A percentile compares a stretch with the other conserved stretches of the same genome.
Conservation (phyloP, 2,113 vertebrate genomes). For the Lampris megalopsis region DNA sequence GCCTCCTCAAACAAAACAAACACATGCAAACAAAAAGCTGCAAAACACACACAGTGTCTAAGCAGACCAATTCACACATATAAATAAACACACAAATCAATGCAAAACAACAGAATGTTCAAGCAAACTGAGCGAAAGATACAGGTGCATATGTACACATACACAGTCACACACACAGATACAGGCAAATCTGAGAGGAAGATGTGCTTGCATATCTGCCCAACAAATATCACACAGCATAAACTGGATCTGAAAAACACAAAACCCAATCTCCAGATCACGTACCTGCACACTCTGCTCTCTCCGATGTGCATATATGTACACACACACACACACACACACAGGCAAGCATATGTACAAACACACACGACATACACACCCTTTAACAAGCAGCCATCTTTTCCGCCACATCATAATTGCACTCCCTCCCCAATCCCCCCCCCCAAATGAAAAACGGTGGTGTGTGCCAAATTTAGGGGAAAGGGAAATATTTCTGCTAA, state of each 20-base stretch:
- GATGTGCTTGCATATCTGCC: conserved; percentile 40
- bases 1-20: conserved; percentile 31
- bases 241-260: conserved; percentile 39
- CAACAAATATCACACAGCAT: conserved; percentile 6
- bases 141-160: conserved; percentile 4
- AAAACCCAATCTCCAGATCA: conserved; percentile 35
- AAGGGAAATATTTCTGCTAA: conserved; percentile 84
- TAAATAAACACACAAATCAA: conserved; percentile 24
- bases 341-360: conserved; percentile 15
- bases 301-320: conserved; percentile 1
- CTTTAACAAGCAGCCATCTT: conserved; percentile 70
- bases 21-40: background rate
- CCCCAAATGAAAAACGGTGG: conserved; percentile 29
- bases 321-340: conserved; percentile 8
- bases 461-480: conserved; percentile 72
- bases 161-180: conserved; percentile 8
- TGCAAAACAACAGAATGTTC: background rate
- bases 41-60: conserved; percentile 1
- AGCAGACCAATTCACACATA: conserved; percentile 23
- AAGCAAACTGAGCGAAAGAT: conserved; percentile 23
- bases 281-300: conserved; percentile 36
- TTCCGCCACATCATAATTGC: conserved; percentile 79
- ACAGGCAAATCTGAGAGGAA: background rate
- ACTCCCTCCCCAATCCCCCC: conserved; percentile 40
- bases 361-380: background rate